Evolutionary conservation across 2,113 vertebrate species (phyloP), one percentile per base, ranked within the genome.

Genomic region (Tachysurus vachellii): DNA sequence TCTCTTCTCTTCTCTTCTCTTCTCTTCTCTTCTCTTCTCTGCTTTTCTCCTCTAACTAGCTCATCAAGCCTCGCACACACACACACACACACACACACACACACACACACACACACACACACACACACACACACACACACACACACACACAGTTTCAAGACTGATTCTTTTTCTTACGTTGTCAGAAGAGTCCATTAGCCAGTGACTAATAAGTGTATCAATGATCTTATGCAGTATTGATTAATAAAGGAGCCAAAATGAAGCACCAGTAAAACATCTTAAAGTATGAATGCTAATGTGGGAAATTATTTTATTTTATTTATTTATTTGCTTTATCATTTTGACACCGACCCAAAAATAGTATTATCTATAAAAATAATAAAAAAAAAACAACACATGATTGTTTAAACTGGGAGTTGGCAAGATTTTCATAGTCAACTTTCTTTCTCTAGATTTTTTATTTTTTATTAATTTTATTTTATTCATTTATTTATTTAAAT

Each of bases 151-250:
- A 44, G 26, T 57, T n/a, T 85, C 21, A 62, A 64, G 57, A 82
- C 64, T 85, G 42, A 76, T 85, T 44, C 42, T 36, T 62, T 59
- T 77, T 85, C 57, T 84, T 75, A 75, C 77, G 68, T 53, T 26
- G n/a, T 81, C 57, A 44, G 82, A 12, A 89, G 73, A 56, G 6
- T 70, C 84, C 71, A 50, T 57, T 44, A 66, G 42, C 31, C 75
- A 56, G 11, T 16, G 82, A 64, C 47, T 70, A 82, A 70, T 90
- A 80, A 86, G 26, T 44, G 31, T 68, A 62, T 57, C 64, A 81
- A 28, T 61, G 47, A 80, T 86, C 62, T 47, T 77, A 75, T 84
- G 85, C 62, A 56, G 53, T 71, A 89, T 89, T 84, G 62, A 84
- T 80, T 76, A 73, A 81, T 73, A 64, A 75, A 87, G 57, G 4